These are phyloP conservation scores for Apaloderma vittatum DNA, from an alignment of 2,113 vertebrate species.

Conservation along the genomic window DNA sequence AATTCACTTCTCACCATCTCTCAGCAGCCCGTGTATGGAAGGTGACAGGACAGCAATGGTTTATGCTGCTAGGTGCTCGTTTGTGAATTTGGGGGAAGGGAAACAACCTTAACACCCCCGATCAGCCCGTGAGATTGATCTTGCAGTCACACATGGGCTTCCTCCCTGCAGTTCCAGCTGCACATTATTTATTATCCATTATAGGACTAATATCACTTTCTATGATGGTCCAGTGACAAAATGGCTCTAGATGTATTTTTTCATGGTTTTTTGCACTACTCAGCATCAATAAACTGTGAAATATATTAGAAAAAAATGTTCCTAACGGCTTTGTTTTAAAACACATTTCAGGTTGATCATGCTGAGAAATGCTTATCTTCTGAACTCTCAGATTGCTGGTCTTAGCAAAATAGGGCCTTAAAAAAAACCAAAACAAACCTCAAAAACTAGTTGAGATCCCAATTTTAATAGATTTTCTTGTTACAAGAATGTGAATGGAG, in stretches of 20 bases:
- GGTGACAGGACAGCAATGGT: background rate
- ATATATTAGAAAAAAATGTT: slow-evolving; percentile 61
- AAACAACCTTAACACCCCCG: background rate
- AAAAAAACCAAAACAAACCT: background rate
- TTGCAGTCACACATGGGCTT: background rate
- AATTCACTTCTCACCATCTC: background rate
- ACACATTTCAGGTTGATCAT: slow-evolving; percentile 44
- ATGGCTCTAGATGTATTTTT: background rate
- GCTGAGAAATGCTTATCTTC: slow-evolving; percentile 50
- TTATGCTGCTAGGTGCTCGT: background rate
- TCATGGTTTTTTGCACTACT: slow-evolving; percentile 24
- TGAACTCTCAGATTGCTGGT: slow-evolving; percentile 26
- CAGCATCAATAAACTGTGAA: slow-evolving; percentile 62
- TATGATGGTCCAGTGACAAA: slow-evolving; percentile 10
- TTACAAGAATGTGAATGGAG: background rate
- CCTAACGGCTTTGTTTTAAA: slow-evolving; percentile 68
- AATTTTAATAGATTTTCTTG: background rate
- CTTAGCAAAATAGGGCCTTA: background rate
- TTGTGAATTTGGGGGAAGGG: background rate
- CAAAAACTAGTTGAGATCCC: background rate
- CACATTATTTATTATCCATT: background rate
- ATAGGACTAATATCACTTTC: slow-evolving; percentile 32
- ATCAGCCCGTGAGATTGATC: background rate
- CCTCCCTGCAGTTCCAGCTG: background rate
- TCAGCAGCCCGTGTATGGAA: background rate